Base-by-base conservation (phyloP, 2,888 invertebrate genomes). In the Pyrgus malvae region DNA sequence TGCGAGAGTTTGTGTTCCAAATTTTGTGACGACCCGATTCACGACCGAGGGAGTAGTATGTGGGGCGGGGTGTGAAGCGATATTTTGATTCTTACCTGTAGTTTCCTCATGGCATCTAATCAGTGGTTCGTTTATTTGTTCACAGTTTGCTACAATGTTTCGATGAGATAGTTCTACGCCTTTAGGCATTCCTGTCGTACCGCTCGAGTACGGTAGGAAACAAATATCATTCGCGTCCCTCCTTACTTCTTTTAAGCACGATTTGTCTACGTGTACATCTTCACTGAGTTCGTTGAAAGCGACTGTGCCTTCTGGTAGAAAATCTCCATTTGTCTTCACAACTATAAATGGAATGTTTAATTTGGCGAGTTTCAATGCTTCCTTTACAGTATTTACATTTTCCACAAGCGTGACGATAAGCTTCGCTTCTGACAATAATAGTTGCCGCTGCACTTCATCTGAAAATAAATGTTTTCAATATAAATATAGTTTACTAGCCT, bases 131-230 rank as follows among this genome's bases (percentile, higher is more conserved):
- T 77, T 82, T 27, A 88, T 66, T 60, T 90, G 90, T 57, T 81
- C 69, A 54, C 83, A 76, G 64, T 93, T 93, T 0, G 92, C 73
- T 7, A 92, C 72, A 6, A 94, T 68, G 73, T 93, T 93, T 44
- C 69, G 81, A 76, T 95, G 93, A 0, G 93, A 91, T 0, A 95
- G 68, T 67, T 93, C 91, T 0, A 96, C 95, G 2, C 95, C 95
- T 86, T 96, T 96, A 0, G 96, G 94, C 46, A 95, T 62, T 0
- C 97, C 97, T 0, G 97, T 97, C 0, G 97, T 97, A 0, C 96
- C 96, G 69, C 96, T 97, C 0, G 97, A 97, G 83, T 95, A 97
- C 0, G 96, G 97, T 57, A 97, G 67, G 23, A 95, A 85, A 3
- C 92, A 92, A 8, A 94, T 77, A 67, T 95, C 95, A 17, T 93